Percentiles rank a stretch among this genome's conserved stretches.
These are phyloP conservation scores for Venturia canescens DNA, from an alignment of 1,140 invertebrate genomes.

Conservation along the genomic window DNA sequence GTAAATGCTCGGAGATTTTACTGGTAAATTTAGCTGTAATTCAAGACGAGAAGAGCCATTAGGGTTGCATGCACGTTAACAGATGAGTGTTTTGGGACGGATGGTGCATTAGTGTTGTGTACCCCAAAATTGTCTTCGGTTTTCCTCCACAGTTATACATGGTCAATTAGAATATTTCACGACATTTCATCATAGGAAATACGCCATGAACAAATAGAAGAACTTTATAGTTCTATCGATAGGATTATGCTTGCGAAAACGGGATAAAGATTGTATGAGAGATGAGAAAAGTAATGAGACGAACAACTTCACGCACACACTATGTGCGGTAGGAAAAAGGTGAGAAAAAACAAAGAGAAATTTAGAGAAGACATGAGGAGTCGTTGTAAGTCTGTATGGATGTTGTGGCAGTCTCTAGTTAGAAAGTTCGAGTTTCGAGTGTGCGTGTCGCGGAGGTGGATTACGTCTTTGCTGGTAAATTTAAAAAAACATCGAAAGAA, in stretches of 20 bases:
- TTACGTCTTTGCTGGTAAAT: neutral
- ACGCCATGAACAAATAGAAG: neutral
- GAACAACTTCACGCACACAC: neutral
- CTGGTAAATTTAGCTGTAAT: neutral
- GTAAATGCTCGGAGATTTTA: neutral
- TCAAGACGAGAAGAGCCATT: neutral
- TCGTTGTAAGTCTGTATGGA: neutral
- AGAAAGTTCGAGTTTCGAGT: neutral
- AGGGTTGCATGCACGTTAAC: neutral
- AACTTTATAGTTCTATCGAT: neutral
- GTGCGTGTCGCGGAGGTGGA: neutral
- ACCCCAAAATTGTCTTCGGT: neutral
- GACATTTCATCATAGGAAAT: neutral
- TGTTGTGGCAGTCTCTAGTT: neutral
- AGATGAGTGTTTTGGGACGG: constrained; percentile 7
- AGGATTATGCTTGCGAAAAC: neutral
- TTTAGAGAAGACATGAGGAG: neutral
- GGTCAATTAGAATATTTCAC: neutral
- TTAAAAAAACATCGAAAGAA: neutral
- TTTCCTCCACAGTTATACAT: neutral
- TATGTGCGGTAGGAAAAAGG: neutral
- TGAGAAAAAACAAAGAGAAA: neutral
- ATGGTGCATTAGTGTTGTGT: neutral
- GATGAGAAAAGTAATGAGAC: neutral
- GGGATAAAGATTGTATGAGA: neutral